Percentiles rank a stretch among this genome's conserved stretches.
These are phyloP conservation scores for Caenorhabditis macrosperma DNA, from an alignment of 2,888 invertebrate species.

Conservation along the genomic window DNA sequence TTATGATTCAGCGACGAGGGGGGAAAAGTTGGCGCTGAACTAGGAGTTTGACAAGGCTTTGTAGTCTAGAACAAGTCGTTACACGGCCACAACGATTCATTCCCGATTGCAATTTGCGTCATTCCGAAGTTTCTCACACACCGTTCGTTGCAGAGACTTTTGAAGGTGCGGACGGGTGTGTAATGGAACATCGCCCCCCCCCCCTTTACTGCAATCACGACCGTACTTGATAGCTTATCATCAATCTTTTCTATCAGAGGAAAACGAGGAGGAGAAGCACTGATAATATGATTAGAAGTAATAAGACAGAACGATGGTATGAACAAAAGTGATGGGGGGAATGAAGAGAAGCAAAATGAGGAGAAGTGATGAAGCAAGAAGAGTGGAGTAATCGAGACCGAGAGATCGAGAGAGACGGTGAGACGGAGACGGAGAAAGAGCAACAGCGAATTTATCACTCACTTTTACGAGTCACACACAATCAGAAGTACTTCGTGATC, in stretches of 20 bases:
- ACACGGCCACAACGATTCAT: background rate
- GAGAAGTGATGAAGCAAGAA: slow-evolving; percentile 15
- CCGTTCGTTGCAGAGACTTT: too few relatives aligned
- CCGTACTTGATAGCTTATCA: slow-evolving; percentile 6
- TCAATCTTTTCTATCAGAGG: slow-evolving; percentile 1
- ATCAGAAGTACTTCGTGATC: slow-evolving; percentile 43
- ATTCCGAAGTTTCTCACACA: background rate
- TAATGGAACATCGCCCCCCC: slow-evolving; percentile 10
- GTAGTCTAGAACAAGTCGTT: background rate
- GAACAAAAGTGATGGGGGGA: background rate
- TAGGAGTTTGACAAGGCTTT: background rate
- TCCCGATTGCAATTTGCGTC: background rate
- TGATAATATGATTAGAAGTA: slow-evolving; percentile 14
- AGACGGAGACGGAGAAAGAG: slow-evolving; percentile 24
- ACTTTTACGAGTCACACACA: slow-evolving; percentile 51
- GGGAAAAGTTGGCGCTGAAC: background rate
- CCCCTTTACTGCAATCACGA: background rate
- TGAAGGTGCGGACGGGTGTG: too few relatives aligned
- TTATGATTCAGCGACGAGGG: background rate
- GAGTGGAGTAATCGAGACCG: slow-evolving; percentile 2
- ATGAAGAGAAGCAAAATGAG: slow-evolving; percentile 10
- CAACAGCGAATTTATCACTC: slow-evolving; percentile 51
- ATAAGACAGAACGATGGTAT: background rate
- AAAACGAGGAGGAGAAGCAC: background rate
- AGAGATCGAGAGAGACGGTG: background rate